phyloP scores from a whole-genome alignment of 2,888 invertebrate genomes.

The Drosophila birchii region DNA sequence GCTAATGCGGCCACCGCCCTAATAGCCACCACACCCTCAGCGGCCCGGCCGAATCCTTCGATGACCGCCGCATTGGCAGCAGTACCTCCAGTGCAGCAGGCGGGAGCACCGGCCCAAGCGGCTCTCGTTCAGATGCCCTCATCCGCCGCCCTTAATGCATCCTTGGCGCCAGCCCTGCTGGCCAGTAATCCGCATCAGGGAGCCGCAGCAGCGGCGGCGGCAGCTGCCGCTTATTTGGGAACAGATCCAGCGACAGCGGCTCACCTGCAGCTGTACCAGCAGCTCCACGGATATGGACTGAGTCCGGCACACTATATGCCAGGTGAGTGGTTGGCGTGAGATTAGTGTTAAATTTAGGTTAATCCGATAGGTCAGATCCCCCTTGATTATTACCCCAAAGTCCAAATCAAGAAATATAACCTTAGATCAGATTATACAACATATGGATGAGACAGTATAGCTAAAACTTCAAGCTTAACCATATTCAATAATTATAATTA shows the following conservation, averaged over 20 bases:
- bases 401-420: background rate
- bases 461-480: background rate
- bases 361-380: constrained; percentile 9
- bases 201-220: constrained; percentile 75
- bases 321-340: constrained; percentile 84
- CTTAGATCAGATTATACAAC: background rate
- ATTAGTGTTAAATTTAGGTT: constrained; percentile 20
- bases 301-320: constrained; percentile 87
- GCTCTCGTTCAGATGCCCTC: constrained; percentile 83
- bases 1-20: constrained; percentile 87
- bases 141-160: constrained; percentile 86
- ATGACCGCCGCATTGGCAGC: constrained; percentile 86
- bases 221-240: constrained; percentile 84
- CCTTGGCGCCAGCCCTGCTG: constrained; percentile 86
- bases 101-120: constrained; percentile 46
- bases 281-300: constrained; percentile 88
- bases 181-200: constrained; percentile 79
- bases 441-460: constrained; percentile 1
- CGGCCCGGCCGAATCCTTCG: constrained; percentile 76
- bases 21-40: constrained; percentile 82
- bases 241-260: constrained; percentile 86
- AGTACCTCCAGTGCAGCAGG: constrained; percentile 82
- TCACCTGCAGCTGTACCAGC: constrained; percentile 87
- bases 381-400: background rate
- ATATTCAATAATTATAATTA: background rate